phyloP scores from a whole-genome alignment of 2,888 invertebrate genomes.

The Selenia dentaria region DNA sequence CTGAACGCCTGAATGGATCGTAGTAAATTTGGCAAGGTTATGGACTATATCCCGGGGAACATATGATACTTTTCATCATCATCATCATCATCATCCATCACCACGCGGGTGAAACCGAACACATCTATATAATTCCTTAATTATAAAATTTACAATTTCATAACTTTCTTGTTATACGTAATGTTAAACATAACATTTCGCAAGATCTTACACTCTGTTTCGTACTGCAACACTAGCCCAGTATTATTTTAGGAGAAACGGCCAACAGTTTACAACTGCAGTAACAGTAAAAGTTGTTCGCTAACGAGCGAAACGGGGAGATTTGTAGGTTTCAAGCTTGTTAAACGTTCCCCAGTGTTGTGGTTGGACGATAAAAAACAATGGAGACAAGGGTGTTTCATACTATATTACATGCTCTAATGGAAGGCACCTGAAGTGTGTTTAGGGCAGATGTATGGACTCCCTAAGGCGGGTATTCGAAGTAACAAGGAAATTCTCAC shows the following conservation, averaged over 20 bases:
- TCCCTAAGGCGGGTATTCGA: too few relatives aligned
- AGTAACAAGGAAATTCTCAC: too few relatives aligned
- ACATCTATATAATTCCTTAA: too few relatives aligned
- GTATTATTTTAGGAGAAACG: constrained; percentile 54
- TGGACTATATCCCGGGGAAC: too few relatives aligned
- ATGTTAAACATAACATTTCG: too few relatives aligned
- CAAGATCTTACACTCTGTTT: constrained; percentile 18
- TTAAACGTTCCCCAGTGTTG: constrained; percentile 47
- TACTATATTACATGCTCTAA: constrained; percentile 10
- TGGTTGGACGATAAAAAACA: constrained; percentile 38
- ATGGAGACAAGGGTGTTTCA: constrained; percentile 30
- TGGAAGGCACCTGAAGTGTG: constrained; percentile 6
- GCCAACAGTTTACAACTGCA: constrained; percentile 61
- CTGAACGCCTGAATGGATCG: too few relatives aligned
- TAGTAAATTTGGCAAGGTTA: too few relatives aligned
- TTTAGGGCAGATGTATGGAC: neutral
- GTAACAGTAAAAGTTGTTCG: constrained; percentile 61
- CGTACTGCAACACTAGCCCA: constrained; percentile 18
- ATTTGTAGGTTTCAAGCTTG: constrained; percentile 52
- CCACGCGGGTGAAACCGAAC: too few relatives aligned
- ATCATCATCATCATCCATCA: too few relatives aligned
- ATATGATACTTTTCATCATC: too few relatives aligned
- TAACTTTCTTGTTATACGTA: too few relatives aligned
- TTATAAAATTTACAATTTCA: too few relatives aligned
- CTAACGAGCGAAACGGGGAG: constrained; percentile 56